Conservation (phyloP, 2,888 invertebrate genomes). For the Portevinia maculata region DNA sequence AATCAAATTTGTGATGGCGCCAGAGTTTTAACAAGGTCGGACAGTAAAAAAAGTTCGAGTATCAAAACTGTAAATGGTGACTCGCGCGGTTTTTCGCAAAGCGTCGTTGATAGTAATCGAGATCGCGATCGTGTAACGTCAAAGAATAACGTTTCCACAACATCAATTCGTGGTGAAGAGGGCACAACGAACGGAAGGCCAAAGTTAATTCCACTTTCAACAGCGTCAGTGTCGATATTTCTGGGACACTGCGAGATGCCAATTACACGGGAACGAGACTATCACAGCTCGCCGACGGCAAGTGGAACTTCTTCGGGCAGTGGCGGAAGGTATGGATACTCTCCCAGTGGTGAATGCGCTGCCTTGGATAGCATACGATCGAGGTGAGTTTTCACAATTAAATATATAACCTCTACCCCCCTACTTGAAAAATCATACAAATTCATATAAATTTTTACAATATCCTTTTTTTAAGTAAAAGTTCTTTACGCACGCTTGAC, state of each 20-base stretch:
- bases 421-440: too few species aligned
- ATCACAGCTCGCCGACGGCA: constrained; percentile 62
- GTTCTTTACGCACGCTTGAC: too few species aligned
- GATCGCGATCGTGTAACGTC: constrained; percentile 38
- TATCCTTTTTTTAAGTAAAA: too few species aligned
- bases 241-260: constrained; percentile 80
- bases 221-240: constrained; percentile 77
- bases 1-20: constrained; percentile 7
- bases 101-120: constrained; percentile 18
- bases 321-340: constrained; percentile 51
- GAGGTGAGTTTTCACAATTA: constrained; percentile 42
- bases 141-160: constrained; percentile 67
- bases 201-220: constrained; percentile 53
- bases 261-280: constrained; percentile 76
- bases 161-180: constrained; percentile 72
- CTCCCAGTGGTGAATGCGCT: constrained; percentile 63
- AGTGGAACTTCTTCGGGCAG: constrained; percentile 68
- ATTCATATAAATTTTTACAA: too few species aligned
- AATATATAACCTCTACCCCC: too few species aligned
- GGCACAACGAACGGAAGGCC: constrained; percentile 18
- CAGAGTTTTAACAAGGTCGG: constrained; percentile 26
- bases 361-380: constrained; percentile 48
- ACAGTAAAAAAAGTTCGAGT: constrained; percentile 36
- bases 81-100: constrained; percentile 28
- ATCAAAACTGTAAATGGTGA: constrained; percentile 42